Base-by-base conservation (phyloP, 2,113 vertebrate genomes). In the Perca schrenkii region DNA sequence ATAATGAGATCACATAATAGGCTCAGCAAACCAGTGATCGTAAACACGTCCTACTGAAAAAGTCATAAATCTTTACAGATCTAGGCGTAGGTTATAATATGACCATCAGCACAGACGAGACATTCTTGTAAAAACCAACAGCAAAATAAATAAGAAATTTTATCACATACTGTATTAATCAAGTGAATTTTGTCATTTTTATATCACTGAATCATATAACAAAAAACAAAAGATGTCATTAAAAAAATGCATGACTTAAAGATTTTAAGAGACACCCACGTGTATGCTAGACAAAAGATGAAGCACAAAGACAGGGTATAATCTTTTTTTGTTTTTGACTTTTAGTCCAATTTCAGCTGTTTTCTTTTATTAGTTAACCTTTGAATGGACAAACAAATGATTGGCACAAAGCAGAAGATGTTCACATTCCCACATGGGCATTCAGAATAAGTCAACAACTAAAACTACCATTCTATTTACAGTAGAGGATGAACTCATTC, bases 381-480 rank as follows among this genome's bases (percentile, higher is more conserved):
- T 74, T 73, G 11, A 80, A 76, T 67, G 28, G 19, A 74, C 62
- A 83, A 80, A 83, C 64, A 78, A 84, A 86, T 73, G 60, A 71
- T 71, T 75, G 75, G 75, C 49, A 60, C 28, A 47, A 50, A 58
- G 43, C 28, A 52, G 22, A 75, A 49, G 47, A 76, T 57, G 40
- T 65, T 63, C 47, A 70, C 40, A 71, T 82, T 83, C 67, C 46
- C 64, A 79, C n/a, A 68, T 63, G 53, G 47, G 15, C 52, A 82
- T 71, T 53, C 66, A 50, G 68, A 49, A 49, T 16, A 79, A 72
- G 70, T 80, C 70, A 81, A 74, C 65, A 77, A 52, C 19, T 19
- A 46, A 75, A 80, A 64, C 73, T 40, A 28, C 1, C 56, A 74
- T 82, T 83, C n/a, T 84, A 70, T 87, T 87, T 82, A 80, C 76